Base-by-base conservation (phyloP, 2,888 invertebrate species). In the Coelinius sp. region DNA sequence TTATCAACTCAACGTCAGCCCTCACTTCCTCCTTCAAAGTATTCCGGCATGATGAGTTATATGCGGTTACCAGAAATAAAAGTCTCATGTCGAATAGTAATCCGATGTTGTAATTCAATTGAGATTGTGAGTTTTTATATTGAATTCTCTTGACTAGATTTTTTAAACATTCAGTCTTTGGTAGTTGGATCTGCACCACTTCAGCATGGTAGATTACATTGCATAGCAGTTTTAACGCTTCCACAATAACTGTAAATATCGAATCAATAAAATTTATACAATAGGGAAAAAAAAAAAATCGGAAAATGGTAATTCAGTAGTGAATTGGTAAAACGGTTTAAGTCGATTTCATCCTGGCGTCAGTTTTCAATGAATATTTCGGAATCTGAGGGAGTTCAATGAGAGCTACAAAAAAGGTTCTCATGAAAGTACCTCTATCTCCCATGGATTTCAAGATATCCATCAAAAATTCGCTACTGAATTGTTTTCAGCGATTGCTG, bases 181-280 rank as follows among this genome's bases (percentile, higher is more conserved):
- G 66, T 68, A 84, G 73, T 76, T 91, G 88, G 52, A 89, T 88
- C 78, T 93, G 92, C 8, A 92, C 91, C 66, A 90, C 89, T 1
- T 84, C 79, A 84, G 93, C 93, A 85, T 97, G 95, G 85, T 92
- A 97, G 68, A 96, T 91, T 77, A 98, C 89, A 88, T 98, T 98
- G 85, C 95, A 97, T 8, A 98, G 89, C 84, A 96, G 93, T 88
- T 97, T 98, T 68, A 95, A 89, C 0, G 96, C 94, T 88, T 97
- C 97, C 5, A 94, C 89, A 1, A 90, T 90, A 24, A 92, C 89
- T 85, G 41, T 41, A 41, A 41, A n/a, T n/a, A 41, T 12, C n/a
- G n/a, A n/a, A n/a, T n/a, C n/a, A n/a, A n/a, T n/a, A n/a, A n/a
- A n/a, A n/a, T n/a, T n/a, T n/a, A n/a, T n/a, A n/a, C n/a, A n/a